Evolutionary conservation across 2,888 invertebrate species (phyloP), one percentile per base, ranked within the genome.

Genomic region (Resseliella maxima): DNA sequence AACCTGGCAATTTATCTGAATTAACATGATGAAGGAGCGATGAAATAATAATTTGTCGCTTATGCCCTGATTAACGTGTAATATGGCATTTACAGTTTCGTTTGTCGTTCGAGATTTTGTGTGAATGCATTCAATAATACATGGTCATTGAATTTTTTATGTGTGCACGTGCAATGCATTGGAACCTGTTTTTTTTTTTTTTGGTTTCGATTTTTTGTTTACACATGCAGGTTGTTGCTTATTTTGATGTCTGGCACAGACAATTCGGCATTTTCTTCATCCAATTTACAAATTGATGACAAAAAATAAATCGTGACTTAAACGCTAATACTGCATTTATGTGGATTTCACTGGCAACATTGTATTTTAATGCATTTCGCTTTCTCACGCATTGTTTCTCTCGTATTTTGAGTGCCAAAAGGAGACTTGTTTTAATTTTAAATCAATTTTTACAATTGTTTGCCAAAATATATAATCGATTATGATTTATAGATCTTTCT

Each of bases 1-100:
- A 59, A 59, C 59, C 59, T 24, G n/a, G 59, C 59, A 59, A 59
- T 59, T 24, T 59, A 59, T 59, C 27, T 59, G 59, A 59, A 59
- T 59, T 59, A 59, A 59, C 24, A 59, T 24, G 59, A 59, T 24
- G 59, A 59, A 24, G 46, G 46, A 59, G 24, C 24, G 15, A 15
- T 50, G 21, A 6, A 12, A 41, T 41, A 41, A 5, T 8, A 6
- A 59, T 59, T 59, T 59, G 59, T 24, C 59, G 59, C 24, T 59
- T 59, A n/a, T 2, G 2, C 59, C n/a, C 1, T 18, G 59, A 27
- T 59, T 24, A 59, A 59, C 12, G 59, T 45, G 5, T 12, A 45
- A 45, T 12, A 5, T 5, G 45, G 8, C 45, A 45, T 12, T 45
- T 45, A 5, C 45, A 45, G n/a, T n/a, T n/a, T n/a, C 46, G 46